These are phyloP conservation scores for Drosophila parabipectinata DNA, from an alignment of 1,140 invertebrate species.

Conservation along the genomic window DNA sequence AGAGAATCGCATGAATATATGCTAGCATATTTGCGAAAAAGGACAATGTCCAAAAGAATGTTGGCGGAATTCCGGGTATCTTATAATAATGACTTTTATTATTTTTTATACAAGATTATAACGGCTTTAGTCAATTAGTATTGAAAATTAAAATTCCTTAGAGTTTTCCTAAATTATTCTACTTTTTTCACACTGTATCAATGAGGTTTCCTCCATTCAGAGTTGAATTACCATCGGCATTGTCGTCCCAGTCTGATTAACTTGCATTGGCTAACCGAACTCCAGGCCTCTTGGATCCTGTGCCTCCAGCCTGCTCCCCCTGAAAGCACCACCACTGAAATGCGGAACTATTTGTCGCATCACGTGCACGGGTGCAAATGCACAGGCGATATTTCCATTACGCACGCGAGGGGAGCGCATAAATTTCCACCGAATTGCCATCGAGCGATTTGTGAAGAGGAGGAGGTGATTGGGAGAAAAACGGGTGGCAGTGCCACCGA, in stretches of 20 bases:
- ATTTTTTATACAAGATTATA: too few species aligned
- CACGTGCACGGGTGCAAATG: conserved; percentile 71
- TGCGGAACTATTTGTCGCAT: conserved; percentile 81
- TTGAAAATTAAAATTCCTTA: too few species aligned
- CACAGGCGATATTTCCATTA: conserved; percentile 68
- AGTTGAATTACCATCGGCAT: conserved; percentile 42
- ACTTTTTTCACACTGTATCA: conserved; percentile 11
- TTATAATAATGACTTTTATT: too few species aligned
- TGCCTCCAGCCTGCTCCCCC: neutral
- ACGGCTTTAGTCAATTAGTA: too few species aligned
- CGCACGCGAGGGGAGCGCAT: conserved; percentile 70
- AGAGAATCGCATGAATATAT: too few species aligned
- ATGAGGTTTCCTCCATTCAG: conserved; percentile 27
- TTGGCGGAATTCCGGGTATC: too few species aligned
- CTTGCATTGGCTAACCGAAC: conserved; percentile 45
- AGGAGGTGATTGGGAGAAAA: conserved; percentile 6
- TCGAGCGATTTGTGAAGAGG: conserved; percentile 1
- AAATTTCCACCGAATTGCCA: conserved; percentile 59
- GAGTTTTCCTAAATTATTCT: neutral
- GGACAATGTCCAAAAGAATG: too few species aligned
- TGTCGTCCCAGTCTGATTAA: conserved; percentile 60
- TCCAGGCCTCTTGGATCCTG: neutral
- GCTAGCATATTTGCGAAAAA: too few species aligned
- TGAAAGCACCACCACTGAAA: conserved; percentile 45
- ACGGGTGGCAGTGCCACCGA: conserved; percentile 33